Evolutionary conservation across 2,888 invertebrate species (phyloP), one percentile per base, ranked within the genome.

Genomic region (Parapristionchus giblindavisi): DNA sequence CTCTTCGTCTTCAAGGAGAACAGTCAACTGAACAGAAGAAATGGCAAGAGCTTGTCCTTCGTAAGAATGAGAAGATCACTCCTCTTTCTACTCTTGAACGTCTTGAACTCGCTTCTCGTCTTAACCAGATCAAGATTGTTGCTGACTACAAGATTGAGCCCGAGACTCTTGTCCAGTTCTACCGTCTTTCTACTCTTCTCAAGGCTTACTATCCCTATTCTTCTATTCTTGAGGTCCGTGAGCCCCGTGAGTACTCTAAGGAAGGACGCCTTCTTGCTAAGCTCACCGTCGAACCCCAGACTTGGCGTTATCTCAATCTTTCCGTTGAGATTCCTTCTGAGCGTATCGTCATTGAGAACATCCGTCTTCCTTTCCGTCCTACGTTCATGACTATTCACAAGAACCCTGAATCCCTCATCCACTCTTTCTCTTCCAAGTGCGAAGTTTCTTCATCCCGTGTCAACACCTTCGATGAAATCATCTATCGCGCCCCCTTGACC

Each of bases 401-500:
- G 75, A 61, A 21, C 58, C n/a, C n/a, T n/a, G 72, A 56, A 27
- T 43, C 70, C 73, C 68, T 34, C 17, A 14, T 43, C 70, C 38
- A 40, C 52, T 32, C 51, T 40, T 76, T 54, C 58, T 43, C 65
- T 68, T 11, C 75, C 58, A 76, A 74, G n/a, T 81, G 81, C 79
- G 77, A 77, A 48, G 79, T 83, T 51, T 60, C 78, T 74, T 63
- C 61, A 51, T 76, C 80, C 60, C 75, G 77, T 58, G 76, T 88
- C 75, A 68, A 76, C 73, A 88, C 87, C 66, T 88, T 88, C 81
- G 88, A 88, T 76, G 79, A 81, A 38, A 80, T 84, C 54, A 61
- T 72, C 72, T 85, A 81, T 81, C 78, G 81, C 29, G 84, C 83
- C 48, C 84, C 86, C 48, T 73, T 87, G 68, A 81, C 84, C 73